Conservation (phyloP, 2,797 vertebrate species). For the Coluber constrictor region DNA sequence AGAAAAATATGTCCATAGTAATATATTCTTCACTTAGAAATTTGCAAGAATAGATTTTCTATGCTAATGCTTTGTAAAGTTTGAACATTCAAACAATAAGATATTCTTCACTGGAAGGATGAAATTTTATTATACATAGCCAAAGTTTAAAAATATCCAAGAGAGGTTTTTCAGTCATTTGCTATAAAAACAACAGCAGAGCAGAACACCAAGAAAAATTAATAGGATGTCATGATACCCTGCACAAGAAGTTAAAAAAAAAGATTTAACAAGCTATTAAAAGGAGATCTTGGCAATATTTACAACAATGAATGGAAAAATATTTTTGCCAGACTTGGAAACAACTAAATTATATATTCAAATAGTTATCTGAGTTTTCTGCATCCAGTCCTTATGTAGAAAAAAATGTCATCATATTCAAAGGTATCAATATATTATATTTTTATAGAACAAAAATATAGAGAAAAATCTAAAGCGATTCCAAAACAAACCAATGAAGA, state of each 20-base stretch:
- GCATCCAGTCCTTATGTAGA: neutral
- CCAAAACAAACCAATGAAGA: neutral
- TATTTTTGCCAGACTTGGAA: neutral
- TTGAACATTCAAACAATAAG: neutral
- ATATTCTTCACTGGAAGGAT: neutral
- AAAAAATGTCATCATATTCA: neutral
- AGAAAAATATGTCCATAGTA: neutral
- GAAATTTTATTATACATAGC: neutral
- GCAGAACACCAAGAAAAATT: neutral
- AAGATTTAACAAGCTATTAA: neutral
- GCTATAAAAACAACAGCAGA: neutral
- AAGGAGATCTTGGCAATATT: neutral
- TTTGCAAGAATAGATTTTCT: neutral
- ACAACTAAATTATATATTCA: neutral
- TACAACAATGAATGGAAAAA: neutral
- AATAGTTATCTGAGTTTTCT: neutral
- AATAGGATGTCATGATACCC: neutral
- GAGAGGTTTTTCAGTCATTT: neutral
- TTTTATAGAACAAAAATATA: neutral
- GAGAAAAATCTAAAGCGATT: neutral
- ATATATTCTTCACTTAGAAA: neutral
- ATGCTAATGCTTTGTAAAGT: neutral
- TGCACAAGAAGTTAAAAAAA: neutral
- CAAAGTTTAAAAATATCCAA: conserved; percentile 9
- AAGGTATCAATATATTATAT: neutral